These are phyloP conservation scores for Gnathonemus longibarbis DNA, from an alignment of 2,113 vertebrate genomes.

Conservation along the genomic window DNA sequence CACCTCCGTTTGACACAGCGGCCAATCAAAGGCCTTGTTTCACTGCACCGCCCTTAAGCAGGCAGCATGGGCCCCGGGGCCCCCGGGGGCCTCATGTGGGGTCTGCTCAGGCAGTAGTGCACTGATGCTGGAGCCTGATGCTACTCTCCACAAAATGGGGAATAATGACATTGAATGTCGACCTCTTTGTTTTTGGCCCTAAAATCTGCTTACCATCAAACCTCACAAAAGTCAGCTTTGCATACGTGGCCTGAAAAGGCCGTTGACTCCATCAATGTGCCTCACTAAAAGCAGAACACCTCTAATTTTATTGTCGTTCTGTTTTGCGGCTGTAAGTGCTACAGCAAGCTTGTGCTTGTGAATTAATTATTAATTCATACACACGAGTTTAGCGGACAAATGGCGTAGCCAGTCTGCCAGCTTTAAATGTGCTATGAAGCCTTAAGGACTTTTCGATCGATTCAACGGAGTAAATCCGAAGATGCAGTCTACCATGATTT, in stretches of 20 bases:
- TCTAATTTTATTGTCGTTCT: not conserved
- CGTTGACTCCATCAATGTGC: not conserved
- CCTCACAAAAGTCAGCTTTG: not conserved
- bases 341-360: not conserved
- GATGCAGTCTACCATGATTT: not conserved
- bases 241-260: not conserved
- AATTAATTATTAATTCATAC: slow-evolving; percentile 11
- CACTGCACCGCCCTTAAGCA: not conserved
- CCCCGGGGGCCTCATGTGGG: not conserved
- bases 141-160: not conserved
- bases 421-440: slow-evolving; percentile 1
- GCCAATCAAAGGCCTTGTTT: not conserved
- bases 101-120: not conserved
- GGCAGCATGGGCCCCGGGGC: not conserved
- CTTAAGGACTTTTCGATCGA: slow-evolving; percentile 8
- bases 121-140: not conserved
- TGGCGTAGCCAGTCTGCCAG: not conserved
- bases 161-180: not conserved
- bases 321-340: not conserved
- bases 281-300: not conserved
- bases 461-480: not conserved
- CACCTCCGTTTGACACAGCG: not conserved
- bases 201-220: not conserved
- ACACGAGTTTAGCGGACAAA: not conserved
- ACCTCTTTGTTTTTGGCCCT: not conserved